Percentiles rank a stretch among this genome's conserved stretches.
Evolutionary conservation across 1,140 invertebrate species (phyloP).

Genomic region (Megalopta genalis): DNA sequence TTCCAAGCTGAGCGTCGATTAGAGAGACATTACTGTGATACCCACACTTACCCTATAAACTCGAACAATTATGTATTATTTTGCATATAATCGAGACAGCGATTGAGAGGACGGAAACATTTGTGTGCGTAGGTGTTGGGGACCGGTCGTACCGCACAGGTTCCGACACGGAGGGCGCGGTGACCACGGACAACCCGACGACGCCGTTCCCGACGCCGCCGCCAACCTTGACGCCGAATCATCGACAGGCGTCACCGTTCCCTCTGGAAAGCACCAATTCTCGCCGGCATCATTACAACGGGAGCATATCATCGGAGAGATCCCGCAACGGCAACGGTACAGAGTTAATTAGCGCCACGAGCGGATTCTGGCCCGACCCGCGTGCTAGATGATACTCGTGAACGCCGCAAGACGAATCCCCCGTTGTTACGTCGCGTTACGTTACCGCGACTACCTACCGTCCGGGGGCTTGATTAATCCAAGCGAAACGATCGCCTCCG

Average conservation of each 20-base stretch:
- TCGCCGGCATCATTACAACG: slow-evolving; percentile 80
- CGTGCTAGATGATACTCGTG: slow-evolving; percentile 43
- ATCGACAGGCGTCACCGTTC: slow-evolving; percentile 85
- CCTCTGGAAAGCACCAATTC: slow-evolving; percentile 84
- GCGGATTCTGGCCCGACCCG: slow-evolving; percentile 20
- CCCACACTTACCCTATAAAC: too few species aligned
- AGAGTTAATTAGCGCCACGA: slow-evolving; percentile 58
- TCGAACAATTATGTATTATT: too few species aligned
- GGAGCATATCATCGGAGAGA: slow-evolving; percentile 71
- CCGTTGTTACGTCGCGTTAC: slow-evolving; percentile 34
- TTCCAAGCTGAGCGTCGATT: too few species aligned
- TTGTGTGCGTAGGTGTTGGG: slow-evolving; percentile 74
- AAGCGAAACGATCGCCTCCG: background rate
- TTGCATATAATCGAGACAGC: background rate
- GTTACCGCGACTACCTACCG: background rate
- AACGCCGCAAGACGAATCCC: slow-evolving; percentile 48
- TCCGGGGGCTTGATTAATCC: slow-evolving; percentile 23
- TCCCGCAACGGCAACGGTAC: slow-evolving; percentile 71
- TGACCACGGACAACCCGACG: slow-evolving; percentile 79
- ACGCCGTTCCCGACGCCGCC: slow-evolving; percentile 79
- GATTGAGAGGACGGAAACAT: background rate
- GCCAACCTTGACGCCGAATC: slow-evolving; percentile 79
- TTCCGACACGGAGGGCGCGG: slow-evolving; percentile 81
- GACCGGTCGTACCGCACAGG: slow-evolving; percentile 83
- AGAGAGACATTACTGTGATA: too few species aligned